Evolutionary conservation across 2,888 invertebrate species (phyloP), one percentile per base, ranked within the genome.

Genomic region (Mimachlamys varia): DNA sequence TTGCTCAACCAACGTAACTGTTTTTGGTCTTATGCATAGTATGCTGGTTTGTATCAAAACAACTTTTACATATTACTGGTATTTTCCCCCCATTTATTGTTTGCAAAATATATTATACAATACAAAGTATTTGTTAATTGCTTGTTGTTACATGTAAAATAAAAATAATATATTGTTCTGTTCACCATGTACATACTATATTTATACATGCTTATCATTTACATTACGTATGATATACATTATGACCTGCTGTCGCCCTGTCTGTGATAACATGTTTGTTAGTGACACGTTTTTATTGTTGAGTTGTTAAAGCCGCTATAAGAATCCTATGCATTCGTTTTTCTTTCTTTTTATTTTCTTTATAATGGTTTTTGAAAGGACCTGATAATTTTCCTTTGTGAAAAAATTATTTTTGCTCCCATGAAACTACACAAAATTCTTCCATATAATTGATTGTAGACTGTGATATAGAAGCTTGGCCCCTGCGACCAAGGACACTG

Each of bases 81-180:
- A 76, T 76, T 76, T 76, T 76, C n/a, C 7, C n/a, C 7, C n/a
- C 62, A 76, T 76, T 76, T 12, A 76, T 76, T 76, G 76, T 76
- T 76, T 76, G 76, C 33, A 76, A 76, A 33, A 5, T 76, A 76
- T 76, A 76, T 58, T 58, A 58, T 76, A 76, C 76, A 76, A 76
- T 76, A 76, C 76, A 76, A 76, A 76, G 76, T 76, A 76, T 76
- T 76, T 76, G 76, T 76, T 76, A 76, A 76, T 76, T 76, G 76
- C 76, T 76, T 76, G 33, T 76, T 76, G 76, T 76, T 76, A 76
- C 27, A 44, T 76, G 76, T 76, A 76, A 76, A 76, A 76, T 3
- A 76, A 76, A 76, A 76, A 33, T 76, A 76, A 10, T 76, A 76
- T 76, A 76, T 76, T 76, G 76, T 76, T 76, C 76, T 76, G 76